Percentiles rank a stretch among this genome's conserved stretches.
Conservation (phyloP, 2,797 vertebrate species). For the Pelobates cultripes region DNA sequence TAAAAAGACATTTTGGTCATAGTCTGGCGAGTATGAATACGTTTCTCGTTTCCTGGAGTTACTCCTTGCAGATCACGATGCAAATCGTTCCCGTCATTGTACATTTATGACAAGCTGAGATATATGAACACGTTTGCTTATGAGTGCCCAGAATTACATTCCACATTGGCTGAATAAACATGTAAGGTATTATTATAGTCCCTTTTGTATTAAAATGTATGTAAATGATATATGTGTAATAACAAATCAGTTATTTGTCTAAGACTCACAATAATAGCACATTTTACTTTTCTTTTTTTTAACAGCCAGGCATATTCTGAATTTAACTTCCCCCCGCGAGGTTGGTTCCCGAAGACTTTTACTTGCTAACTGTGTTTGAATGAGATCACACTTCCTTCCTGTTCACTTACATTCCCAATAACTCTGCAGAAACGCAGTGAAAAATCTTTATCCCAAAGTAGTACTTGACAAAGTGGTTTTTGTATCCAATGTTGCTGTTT, state of each 20-base stretch:
- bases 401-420: conserved; percentile 18
- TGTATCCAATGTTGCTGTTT: no score
- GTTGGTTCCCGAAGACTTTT: conserved; percentile 22
- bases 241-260: no score
- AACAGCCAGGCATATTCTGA: conserved; percentile 5
- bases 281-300: not conserved
- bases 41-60: not conserved
- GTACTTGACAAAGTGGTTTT: not conserved
- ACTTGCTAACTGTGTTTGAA: conserved; percentile 28
- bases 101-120: not conserved
- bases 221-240: no score
- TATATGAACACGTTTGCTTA: no score
- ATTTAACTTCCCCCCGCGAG: conserved; percentile 18
- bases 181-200: no score
- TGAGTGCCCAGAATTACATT: no score
- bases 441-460: not conserved
- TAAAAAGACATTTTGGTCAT: not conserved
- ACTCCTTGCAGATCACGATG: not conserved
- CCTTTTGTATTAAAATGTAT: no score
- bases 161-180: no score
- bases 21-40: not conserved
- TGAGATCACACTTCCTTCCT: conserved; percentile 51
- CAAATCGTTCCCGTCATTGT: not conserved
- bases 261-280: no score
- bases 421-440: not conserved